Percentiles rank a stretch among this genome's conserved stretches.
These are phyloP conservation scores for Merluccius polli DNA, from an alignment of 2,797 vertebrate species.

Conservation along the genomic window DNA sequence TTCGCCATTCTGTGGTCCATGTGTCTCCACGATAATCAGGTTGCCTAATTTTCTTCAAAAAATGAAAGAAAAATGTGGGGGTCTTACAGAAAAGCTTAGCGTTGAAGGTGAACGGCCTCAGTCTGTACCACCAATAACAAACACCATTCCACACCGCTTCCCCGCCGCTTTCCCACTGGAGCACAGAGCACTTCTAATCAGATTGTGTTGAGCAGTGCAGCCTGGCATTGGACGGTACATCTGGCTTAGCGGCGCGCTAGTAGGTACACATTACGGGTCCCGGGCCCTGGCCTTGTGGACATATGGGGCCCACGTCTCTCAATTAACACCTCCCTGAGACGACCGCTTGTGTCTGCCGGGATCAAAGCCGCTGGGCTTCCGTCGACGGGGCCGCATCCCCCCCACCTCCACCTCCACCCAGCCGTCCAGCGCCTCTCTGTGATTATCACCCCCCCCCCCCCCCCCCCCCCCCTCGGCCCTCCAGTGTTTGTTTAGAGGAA, in stretches of 20 bases:
- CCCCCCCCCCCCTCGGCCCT: slow-evolving; percentile 16
- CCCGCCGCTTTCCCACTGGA: slow-evolving; percentile 6
- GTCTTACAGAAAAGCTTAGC: slow-evolving; percentile 22
- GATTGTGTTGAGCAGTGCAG: slow-evolving; percentile 25
- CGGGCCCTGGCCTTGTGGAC: slow-evolving; percentile 27
- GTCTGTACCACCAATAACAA: slow-evolving; percentile 19
- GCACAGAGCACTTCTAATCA: slow-evolving; percentile 24
- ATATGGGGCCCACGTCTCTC: slow-evolving; percentile 55
- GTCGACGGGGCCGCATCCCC: slow-evolving; percentile 36
- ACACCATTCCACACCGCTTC: slow-evolving; percentile 37
- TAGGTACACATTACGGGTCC: slow-evolving; percentile 12
- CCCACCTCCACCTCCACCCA: slow-evolving; percentile 14
- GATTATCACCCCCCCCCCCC: slow-evolving; percentile 42
- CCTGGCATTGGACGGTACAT: slow-evolving; percentile 46
- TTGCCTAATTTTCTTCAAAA: background rate
- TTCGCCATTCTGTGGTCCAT: background rate
- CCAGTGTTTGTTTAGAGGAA: slow-evolving; percentile 61
- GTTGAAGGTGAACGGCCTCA: slow-evolving; percentile 32
- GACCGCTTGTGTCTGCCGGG: slow-evolving; percentile 46
- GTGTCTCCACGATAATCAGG: background rate
- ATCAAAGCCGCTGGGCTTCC: slow-evolving; percentile 60
- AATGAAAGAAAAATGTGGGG: background rate
- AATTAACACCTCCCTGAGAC: slow-evolving; percentile 65
- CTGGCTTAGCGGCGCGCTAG: slow-evolving; percentile 31
- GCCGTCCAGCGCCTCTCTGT: slow-evolving; percentile 38